These are phyloP conservation scores for Leptestheria dahalacensis DNA, from an alignment of 1,140 invertebrate genomes.

Conservation along the genomic window DNA sequence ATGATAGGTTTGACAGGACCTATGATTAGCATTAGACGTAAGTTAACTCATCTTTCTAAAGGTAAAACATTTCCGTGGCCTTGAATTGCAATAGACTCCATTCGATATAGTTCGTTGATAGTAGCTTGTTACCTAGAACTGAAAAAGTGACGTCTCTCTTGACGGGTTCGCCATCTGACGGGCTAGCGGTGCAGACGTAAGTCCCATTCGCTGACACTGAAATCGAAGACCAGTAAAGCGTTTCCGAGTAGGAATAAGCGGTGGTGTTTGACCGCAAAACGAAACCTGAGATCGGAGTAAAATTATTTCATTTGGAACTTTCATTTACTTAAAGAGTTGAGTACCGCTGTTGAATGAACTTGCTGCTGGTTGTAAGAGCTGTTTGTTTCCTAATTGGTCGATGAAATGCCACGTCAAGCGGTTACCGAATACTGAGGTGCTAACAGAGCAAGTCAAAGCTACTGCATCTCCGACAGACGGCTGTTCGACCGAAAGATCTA, in stretches of 20 bases:
- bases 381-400: too few relatives aligned
- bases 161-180: neutral
- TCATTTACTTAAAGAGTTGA: too few relatives aligned
- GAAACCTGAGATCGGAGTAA: neutral
- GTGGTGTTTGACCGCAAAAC: neutral
- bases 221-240: neutral
- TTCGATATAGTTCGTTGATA: too few relatives aligned
- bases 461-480: neutral
- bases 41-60: too few relatives aligned
- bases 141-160: neutral
- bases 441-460: neutral
- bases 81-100: neutral
- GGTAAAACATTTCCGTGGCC: too few relatives aligned
- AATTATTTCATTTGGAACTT: neutral
- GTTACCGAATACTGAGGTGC: too few relatives aligned
- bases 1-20: neutral
- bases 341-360: too few relatives aligned
- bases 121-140: neutral
- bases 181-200: neutral
- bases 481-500: neutral
- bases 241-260: neutral
- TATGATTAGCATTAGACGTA: neutral
- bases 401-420: too few relatives aligned
- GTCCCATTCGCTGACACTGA: slow-evolving; percentile 1
- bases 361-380: too few relatives aligned